A percentile compares a stretch with the other conserved stretches of the same genome.
Conservation (phyloP, 2,113 vertebrate genomes). For the Pomatostomus ruficeps region DNA sequence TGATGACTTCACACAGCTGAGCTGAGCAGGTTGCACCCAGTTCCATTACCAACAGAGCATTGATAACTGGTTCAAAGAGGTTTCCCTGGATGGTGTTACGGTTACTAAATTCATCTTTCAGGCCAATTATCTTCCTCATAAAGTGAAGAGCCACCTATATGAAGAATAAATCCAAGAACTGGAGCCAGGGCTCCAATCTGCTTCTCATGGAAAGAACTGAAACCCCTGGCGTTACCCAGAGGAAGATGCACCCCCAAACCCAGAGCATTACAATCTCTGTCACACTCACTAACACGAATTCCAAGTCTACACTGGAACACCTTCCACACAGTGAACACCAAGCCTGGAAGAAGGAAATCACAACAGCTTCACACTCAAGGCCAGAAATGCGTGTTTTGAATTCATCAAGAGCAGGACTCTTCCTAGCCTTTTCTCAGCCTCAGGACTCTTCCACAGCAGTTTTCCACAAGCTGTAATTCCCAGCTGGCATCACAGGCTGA, state of each 20-base stretch:
- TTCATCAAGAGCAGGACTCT: slow-evolving; percentile 94
- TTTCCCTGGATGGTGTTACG: slow-evolving; percentile 95
- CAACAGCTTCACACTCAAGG: slow-evolving; percentile 76
- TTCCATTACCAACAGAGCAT: slow-evolving; percentile 92
- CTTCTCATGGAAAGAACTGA: not conserved
- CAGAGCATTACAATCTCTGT: not conserved
- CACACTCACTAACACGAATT: not conserved
- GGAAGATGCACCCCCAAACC: not conserved
- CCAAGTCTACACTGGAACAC: too few species aligned
- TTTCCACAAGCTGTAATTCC: not conserved
- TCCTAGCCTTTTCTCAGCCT: slow-evolving; percentile 65
- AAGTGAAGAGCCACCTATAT: slow-evolving; percentile 88
- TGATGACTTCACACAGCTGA: slow-evolving; percentile 96
- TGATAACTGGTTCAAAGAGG: slow-evolving; percentile 93
- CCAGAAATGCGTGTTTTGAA: slow-evolving; percentile 93
- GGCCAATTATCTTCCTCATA: slow-evolving; percentile 92
- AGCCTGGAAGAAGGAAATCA: not conserved
- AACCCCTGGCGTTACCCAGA: fast-evolving
- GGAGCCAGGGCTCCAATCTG: not conserved
- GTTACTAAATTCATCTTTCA: slow-evolving; percentile 96
- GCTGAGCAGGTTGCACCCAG: slow-evolving; percentile 94
- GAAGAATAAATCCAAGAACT: not conserved
- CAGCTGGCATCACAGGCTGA: too few species aligned
- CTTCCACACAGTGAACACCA: too few species aligned
- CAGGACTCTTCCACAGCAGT: not conserved